Percentiles rank a stretch among this genome's conserved stretches.
phyloP scores from a whole-genome alignment of 2,113 vertebrate species.

The Toxotes jaculatrix region DNA sequence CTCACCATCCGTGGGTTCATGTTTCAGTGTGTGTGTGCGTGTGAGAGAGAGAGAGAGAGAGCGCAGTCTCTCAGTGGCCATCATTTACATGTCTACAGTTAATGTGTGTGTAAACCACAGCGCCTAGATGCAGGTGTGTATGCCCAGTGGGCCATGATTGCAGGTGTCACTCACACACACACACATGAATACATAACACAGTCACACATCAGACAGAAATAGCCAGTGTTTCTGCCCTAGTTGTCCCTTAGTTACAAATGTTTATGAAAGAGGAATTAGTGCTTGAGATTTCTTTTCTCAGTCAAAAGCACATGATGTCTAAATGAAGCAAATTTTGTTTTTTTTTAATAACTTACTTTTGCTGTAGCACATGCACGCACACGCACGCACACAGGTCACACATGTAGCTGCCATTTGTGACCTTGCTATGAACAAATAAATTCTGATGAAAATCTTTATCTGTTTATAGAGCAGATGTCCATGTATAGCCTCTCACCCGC shows the following conservation, averaged over 20 bases:
- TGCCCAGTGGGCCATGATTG: conserved; percentile 36
- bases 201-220: conserved; percentile 33
- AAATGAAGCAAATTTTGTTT: too few species aligned
- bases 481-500: not conserved
- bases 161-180: conserved; percentile 42
- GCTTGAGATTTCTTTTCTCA: not conserved
- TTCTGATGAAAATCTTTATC: conserved; percentile 34
- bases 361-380: not conserved
- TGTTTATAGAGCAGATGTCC: not conserved
- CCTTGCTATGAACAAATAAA: conserved; percentile 19
- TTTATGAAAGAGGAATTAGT: not conserved
- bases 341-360: not conserved
- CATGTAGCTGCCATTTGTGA: not conserved
- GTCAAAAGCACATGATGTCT: not conserved
- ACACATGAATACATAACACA: not conserved
- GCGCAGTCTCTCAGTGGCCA: not conserved
- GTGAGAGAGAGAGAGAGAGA: not conserved
- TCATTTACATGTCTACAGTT: not conserved
- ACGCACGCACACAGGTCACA: not conserved
- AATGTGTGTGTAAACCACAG: conserved; percentile 5
- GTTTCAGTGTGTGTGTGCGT: conserved; percentile 8
- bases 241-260: conserved; percentile 11
- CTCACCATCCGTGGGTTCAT: not conserved
- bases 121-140: not conserved
- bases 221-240: conserved; percentile 19